phyloP scores from a whole-genome alignment of 2,797 vertebrate genomes.

The Clangula hyemalis region DNA sequence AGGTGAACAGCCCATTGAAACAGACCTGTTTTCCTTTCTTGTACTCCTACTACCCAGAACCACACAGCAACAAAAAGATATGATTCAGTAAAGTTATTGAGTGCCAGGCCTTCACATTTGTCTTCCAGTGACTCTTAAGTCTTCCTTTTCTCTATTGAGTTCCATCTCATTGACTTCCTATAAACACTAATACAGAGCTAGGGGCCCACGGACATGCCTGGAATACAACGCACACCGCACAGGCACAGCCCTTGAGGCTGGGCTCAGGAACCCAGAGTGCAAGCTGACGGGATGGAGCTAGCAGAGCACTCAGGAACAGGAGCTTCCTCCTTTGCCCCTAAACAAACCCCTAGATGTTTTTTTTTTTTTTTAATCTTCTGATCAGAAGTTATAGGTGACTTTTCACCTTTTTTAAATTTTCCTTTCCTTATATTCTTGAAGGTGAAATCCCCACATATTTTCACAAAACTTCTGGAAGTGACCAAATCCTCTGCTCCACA shows the following conservation, averaged over 20 bases:
- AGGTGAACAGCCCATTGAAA: constrained; percentile 30
- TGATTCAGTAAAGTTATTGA: constrained; percentile 72
- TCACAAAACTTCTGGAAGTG: background rate
- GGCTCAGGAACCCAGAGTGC: background rate
- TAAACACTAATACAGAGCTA: constrained; percentile 76
- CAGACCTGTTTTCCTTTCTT: background rate
- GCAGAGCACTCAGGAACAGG: fast-evolving
- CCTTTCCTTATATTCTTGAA: background rate
- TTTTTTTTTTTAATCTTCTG: background rate
- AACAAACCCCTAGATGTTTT: background rate
- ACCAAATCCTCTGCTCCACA: background rate
- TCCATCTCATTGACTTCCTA: constrained; percentile 80
- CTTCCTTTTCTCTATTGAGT: constrained; percentile 73
- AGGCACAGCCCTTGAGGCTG: background rate
- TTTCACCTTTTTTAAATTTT: background rate
- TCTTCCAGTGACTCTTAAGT: constrained; percentile 75
- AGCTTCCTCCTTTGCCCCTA: background rate
- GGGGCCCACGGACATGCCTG: constrained; percentile 66
- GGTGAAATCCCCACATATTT: background rate
- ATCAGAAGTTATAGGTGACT: background rate
- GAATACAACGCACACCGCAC: constrained; percentile 64
- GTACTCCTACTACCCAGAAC: constrained; percentile 16
- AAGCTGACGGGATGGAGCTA: background rate
- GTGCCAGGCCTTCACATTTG: constrained; percentile 73
- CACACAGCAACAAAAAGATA: constrained; percentile 42